Conservation (phyloP, 2,113 vertebrate genomes). For the Pangasianodon gigas region DNA sequence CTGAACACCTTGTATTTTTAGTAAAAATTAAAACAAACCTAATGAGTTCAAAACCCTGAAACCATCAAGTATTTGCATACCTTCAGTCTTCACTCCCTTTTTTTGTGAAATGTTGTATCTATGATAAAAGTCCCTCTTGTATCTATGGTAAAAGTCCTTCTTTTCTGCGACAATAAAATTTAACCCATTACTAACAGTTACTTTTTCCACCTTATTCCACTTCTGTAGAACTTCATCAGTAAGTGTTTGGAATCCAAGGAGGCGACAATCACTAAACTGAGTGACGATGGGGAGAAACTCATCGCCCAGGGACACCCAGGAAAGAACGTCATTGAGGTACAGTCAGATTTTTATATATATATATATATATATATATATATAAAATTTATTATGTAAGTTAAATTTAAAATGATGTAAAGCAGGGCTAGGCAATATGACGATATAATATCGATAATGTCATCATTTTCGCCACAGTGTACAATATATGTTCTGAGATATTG, state of each 20-base stretch:
- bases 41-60: background rate
- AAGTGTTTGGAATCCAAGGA: conserved; percentile 94
- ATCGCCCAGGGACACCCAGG: conserved; percentile 81
- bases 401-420: background rate
- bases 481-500: background rate
- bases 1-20: background rate
- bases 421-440: background rate
- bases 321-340: conserved; percentile 89
- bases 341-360: background rate
- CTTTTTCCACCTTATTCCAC: background rate
- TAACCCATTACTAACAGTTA: background rate
- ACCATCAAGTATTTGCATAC: too few relatives aligned
- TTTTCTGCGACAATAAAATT: background rate
- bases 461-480: background rate
- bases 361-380: too few relatives aligned
- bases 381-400: background rate
- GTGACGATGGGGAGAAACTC: conserved; percentile 85
- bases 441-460: background rate
- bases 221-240: conserved; percentile 86
- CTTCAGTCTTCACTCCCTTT: background rate
- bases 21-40: background rate
- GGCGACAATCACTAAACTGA: conserved; percentile 84
- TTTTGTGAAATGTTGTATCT: background rate
- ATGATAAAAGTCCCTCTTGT: background rate
- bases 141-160: background rate